phyloP scores from a whole-genome alignment of 1,140 invertebrate genomes.

The Holotrichia oblita region DNA sequence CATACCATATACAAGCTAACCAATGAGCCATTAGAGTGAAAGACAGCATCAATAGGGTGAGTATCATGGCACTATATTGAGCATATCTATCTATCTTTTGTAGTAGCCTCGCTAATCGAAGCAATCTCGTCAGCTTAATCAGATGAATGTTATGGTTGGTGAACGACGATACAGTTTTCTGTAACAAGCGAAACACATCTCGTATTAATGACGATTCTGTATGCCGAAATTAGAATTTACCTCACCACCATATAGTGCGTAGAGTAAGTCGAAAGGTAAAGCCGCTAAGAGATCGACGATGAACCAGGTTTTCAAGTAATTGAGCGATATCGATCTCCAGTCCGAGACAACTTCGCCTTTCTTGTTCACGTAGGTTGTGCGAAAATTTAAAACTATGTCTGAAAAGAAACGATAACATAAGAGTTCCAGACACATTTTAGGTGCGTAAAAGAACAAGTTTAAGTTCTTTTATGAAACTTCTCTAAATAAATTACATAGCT shows the following conservation, averaged over 20 bases:
- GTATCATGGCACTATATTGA: conserved; percentile 96
- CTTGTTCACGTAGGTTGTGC: conserved; percentile 97
- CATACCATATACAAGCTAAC: conserved; percentile 99
- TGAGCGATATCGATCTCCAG: conserved; percentile 84
- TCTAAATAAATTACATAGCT: not conserved
- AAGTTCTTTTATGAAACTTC: not conserved
- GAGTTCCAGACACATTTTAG: not conserved
- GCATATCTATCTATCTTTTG: conserved; percentile 98
- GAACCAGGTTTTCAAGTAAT: conserved; percentile 97
- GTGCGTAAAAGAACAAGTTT: no score
- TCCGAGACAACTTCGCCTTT: conserved; percentile 99
- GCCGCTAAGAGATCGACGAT: conserved; percentile 94
- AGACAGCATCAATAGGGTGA: conserved; percentile 94
- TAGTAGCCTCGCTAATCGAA: conserved; percentile 90
- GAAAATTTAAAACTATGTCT: conserved; percentile 98
- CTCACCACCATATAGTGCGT: conserved; percentile 85
- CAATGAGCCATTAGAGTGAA: conserved; percentile 98
- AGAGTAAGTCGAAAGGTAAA: conserved; percentile 96
- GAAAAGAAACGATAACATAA: conserved; percentile 62
- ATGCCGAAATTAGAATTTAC: conserved; percentile 63
- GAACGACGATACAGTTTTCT: conserved; percentile 70
- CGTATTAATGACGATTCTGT: not conserved
- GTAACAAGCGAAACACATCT: conserved; percentile 51
- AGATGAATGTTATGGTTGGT: conserved; percentile 83
- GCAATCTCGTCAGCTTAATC: conserved; percentile 92